These are phyloP conservation scores for Argya squamiceps DNA, from an alignment of 2,797 vertebrate genomes.

Conservation along the genomic window DNA sequence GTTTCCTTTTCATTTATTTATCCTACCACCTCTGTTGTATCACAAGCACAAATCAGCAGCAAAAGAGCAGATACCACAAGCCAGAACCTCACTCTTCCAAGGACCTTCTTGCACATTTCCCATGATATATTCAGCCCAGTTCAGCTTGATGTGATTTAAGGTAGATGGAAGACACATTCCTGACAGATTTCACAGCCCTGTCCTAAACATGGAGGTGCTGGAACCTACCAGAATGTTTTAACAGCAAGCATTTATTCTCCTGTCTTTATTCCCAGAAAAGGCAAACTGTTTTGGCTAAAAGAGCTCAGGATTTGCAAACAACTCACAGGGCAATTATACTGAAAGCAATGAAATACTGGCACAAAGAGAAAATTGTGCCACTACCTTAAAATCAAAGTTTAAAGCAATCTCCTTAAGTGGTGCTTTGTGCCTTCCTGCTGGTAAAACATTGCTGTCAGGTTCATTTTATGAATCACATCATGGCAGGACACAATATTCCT, in stretches of 20 bases:
- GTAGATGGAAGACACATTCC: neutral
- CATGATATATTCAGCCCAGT: neutral
- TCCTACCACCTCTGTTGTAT: neutral
- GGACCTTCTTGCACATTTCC: neutral
- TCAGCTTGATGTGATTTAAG: neutral
- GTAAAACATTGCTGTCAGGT: neutral
- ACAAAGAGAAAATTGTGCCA: neutral
- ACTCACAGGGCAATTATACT: neutral
- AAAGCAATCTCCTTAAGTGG: slow-evolving; percentile 16
- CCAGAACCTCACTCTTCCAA: neutral
- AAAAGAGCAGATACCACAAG: neutral
- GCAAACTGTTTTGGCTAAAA: neutral
- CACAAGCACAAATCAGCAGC: accelerated
- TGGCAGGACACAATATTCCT: slow-evolving; percentile 18
- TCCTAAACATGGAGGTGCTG: neutral
- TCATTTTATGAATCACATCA: neutral
- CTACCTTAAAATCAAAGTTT: neutral
- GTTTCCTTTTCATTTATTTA: neutral
- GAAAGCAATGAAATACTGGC: neutral
- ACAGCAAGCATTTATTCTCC: neutral
- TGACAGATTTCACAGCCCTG: neutral
- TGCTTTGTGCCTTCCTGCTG: neutral
- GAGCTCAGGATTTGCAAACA: neutral
- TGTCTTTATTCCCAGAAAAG: neutral
- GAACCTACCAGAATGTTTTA: neutral